Evolutionary conservation across 2,888 invertebrate genomes (phyloP).

Genomic region (Acanthoscelides obtectus): DNA sequence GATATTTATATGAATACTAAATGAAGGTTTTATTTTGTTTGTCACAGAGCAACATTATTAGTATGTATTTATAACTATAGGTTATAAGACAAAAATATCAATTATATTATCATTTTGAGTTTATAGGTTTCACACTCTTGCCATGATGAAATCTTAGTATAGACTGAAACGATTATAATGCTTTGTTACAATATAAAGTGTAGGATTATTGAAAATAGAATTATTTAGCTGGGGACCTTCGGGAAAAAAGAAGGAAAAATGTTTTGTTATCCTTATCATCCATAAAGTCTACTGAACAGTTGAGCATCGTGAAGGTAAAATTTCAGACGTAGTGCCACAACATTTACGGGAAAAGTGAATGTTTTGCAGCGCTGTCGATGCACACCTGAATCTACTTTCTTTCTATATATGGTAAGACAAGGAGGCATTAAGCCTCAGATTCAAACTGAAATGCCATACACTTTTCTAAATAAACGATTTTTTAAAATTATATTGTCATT

Average conservation of each 20-base stretch:
- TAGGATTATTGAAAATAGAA: conserved; percentile 16
- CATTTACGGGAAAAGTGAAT: too few species aligned
- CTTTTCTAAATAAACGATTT: too few species aligned
- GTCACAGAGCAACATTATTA: conserved; percentile 30
- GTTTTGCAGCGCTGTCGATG: too few species aligned
- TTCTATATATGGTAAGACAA: too few species aligned
- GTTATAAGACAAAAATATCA: conserved; percentile 34
- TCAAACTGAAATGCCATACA: too few species aligned
- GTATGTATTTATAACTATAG: conserved; percentile 17
- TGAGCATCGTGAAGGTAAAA: too few species aligned
- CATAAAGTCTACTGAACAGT: neutral
- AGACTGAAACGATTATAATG: conserved; percentile 42
- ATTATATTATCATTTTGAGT: conserved; percentile 37
- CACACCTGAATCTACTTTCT: too few species aligned
- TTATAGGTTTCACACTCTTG: conserved; percentile 44
- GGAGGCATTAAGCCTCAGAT: too few species aligned
- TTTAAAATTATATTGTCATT: too few species aligned
- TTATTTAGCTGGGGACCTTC: neutral
- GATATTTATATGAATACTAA: conserved; percentile 14
- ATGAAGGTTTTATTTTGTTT: conserved; percentile 11
- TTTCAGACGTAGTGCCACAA: too few species aligned
- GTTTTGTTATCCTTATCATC: too few species aligned
- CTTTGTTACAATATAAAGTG: conserved; percentile 39
- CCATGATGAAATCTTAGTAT: conserved; percentile 47
- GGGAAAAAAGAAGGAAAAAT: too few species aligned